Conservation (phyloP, 1,140 invertebrate species). For the Stegodyphus dumicola region DNA sequence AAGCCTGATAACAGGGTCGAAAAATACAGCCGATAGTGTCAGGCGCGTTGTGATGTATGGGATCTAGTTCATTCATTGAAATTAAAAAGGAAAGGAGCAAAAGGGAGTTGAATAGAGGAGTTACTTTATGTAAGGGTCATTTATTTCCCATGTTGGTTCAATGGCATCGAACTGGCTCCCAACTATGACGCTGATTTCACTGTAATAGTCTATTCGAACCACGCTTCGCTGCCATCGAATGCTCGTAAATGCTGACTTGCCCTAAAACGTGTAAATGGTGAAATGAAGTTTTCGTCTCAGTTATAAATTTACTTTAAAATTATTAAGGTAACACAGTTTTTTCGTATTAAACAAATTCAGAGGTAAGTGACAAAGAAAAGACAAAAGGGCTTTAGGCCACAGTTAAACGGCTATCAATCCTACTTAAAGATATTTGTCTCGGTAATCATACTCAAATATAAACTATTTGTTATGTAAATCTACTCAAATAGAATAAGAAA, state of each 20-base stretch:
- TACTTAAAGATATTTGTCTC: too few relatives aligned
- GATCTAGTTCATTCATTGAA: constrained; percentile 3
- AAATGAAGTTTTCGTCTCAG: too few relatives aligned
- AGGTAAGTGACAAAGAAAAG: too few relatives aligned
- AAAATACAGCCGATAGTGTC: constrained; percentile 43
- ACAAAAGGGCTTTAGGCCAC: too few relatives aligned
- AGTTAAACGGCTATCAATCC: too few relatives aligned
- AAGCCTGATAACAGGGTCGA: constrained; percentile 24
- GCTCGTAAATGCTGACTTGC: constrained; percentile 41
- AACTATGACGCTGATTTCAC: constrained; percentile 24
- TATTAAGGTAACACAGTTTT: too few relatives aligned
- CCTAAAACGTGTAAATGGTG: constrained; percentile 36
- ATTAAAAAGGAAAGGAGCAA: constrained; percentile 9
- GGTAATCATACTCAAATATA: too few relatives aligned
- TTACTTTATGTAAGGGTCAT: constrained; percentile 47
- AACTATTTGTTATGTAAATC: too few relatives aligned
- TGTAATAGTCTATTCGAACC: constrained; percentile 41
- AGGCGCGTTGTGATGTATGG: constrained; percentile 25
- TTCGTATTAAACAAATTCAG: too few relatives aligned
- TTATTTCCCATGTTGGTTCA: constrained; percentile 7
- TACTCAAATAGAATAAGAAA: too few relatives aligned
- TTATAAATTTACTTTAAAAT: too few relatives aligned
- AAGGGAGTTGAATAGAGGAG: not conserved
- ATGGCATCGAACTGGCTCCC: not conserved
- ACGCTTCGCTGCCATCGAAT: constrained; percentile 10